phyloP scores from a whole-genome alignment of 2,113 vertebrate genomes.

The Seriola rivoliana region DNA sequence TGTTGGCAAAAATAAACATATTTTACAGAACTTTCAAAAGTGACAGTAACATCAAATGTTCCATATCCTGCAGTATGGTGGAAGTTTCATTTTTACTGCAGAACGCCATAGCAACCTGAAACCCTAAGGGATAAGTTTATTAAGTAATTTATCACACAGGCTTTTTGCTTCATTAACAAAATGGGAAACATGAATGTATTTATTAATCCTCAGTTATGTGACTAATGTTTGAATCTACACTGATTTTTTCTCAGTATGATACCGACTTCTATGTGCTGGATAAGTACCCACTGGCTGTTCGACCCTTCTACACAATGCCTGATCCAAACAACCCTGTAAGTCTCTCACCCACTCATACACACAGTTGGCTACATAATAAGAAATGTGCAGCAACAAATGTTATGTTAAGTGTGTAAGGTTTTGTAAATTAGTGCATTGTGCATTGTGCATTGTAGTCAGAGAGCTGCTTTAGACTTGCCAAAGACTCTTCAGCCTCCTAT shows the following conservation, averaged over 20 bases:
- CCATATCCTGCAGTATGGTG: neutral
- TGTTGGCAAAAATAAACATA: too few species aligned
- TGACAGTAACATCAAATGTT: too few species aligned
- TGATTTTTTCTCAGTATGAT: conserved; percentile 89
- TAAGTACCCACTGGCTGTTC: conserved; percentile 97
- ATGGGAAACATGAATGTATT: neutral
- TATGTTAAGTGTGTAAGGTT: neutral
- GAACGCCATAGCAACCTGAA: neutral
- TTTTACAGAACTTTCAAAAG: neutral
- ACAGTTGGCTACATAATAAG: neutral
- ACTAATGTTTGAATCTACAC: neutral
- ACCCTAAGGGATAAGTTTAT: neutral
- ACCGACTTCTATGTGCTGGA: conserved; percentile 99
- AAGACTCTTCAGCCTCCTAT: neutral
- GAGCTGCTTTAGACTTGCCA: neutral
- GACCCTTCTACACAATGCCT: conserved; percentile 99
- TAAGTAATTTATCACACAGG: neutral
- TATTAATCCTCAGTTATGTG: neutral
- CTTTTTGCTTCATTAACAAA: neutral
- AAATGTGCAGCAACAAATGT: conserved; percentile 1
- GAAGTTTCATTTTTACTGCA: neutral
- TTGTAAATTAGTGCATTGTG: neutral
- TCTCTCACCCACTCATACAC: conserved; percentile 13
- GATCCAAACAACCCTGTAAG: conserved; percentile 93
- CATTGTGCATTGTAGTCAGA: neutral